These are phyloP conservation scores for Mantis religiosa DNA, from an alignment of 2,888 invertebrate species.

Conservation along the genomic window DNA sequence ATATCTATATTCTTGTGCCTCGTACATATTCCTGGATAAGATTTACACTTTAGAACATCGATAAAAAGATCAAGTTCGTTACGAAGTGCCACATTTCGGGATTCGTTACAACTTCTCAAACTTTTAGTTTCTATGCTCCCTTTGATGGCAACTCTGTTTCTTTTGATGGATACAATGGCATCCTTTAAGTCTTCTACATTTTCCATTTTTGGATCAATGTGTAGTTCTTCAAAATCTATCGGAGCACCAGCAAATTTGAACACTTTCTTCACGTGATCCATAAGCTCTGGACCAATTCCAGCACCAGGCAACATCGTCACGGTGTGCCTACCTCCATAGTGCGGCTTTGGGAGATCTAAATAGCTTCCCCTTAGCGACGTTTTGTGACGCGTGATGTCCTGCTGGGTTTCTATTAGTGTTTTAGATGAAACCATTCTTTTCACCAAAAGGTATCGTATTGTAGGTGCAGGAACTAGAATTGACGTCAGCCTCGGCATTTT, in stretches of 20 bases:
- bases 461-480: neutral
- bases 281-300: neutral
- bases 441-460: neutral
- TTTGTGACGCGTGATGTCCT: neutral
- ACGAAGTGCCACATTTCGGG: neutral
- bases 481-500: neutral
- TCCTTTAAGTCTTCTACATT: neutral
- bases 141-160: neutral
- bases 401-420: neutral
- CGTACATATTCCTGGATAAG: neutral
- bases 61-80: neutral
- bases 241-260: neutral
- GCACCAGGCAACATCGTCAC: slow-evolving; percentile 2
- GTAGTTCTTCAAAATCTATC: neutral
- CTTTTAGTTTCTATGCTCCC: neutral
- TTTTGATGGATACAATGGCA: neutral
- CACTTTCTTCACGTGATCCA: neutral
- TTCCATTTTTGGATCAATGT: neutral
- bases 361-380: neutral
- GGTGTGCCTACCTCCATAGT: neutral
- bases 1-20: neutral
- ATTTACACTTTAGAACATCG: neutral
- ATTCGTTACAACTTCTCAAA: neutral
- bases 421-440: neutral
- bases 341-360: neutral